These are phyloP conservation scores for Pempheris klunzingeri DNA, from an alignment of 2,797 vertebrate species.

Conservation along the genomic window DNA sequence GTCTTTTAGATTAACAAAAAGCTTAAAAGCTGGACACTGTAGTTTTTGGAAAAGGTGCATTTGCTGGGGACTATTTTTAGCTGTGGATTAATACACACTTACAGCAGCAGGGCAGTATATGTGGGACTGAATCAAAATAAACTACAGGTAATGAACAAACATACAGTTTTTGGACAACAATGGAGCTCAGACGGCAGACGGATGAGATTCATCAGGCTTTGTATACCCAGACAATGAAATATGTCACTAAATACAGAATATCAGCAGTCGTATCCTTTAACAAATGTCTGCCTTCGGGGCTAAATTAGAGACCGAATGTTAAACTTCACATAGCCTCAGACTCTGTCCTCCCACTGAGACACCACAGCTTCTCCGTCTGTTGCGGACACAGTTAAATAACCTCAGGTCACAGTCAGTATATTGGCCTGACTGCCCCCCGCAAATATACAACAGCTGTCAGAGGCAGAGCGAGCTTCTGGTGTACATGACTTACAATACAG, in stretches of 20 bases:
- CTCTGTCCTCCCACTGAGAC: slow-evolving; percentile 27
- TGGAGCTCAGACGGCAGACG: no score
- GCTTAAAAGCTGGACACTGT: background rate
- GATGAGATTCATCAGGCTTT: no score
- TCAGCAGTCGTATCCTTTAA: background rate
- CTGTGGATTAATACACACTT: background rate
- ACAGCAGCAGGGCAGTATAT: background rate
- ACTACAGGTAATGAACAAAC: no score
- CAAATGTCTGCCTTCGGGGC: background rate
- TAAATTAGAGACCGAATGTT: background rate
- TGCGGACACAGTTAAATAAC: slow-evolving; percentile 20
- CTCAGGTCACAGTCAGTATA: slow-evolving; percentile 1
- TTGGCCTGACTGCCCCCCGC: slow-evolving; percentile 20
- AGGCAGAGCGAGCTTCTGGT: slow-evolving; percentile 9
- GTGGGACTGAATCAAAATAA: background rate
- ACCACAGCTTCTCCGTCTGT: slow-evolving; percentile 40
- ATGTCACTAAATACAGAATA: background rate
- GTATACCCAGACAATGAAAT: background rate
- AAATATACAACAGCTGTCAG: slow-evolving; percentile 34
- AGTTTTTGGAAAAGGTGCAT: background rate
- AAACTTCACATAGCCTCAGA: background rate
- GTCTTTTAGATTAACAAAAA: background rate
- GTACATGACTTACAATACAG: no score
- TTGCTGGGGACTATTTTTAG: background rate
- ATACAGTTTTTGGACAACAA: no score